Conservation (phyloP, 2,797 vertebrate genomes). For the Zenarchopterus dispar region DNA sequence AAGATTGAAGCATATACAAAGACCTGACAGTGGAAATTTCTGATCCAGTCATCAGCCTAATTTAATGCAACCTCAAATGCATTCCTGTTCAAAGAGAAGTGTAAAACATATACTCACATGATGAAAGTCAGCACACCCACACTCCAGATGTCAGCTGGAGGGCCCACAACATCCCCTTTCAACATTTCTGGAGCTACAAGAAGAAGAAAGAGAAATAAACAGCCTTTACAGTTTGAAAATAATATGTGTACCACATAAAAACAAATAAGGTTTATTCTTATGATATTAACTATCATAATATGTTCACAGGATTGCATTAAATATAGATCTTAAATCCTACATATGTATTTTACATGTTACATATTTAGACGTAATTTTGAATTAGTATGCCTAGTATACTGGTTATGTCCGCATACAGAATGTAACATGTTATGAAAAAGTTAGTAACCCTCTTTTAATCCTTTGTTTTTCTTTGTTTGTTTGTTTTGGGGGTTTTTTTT, state of each 20-base stretch:
- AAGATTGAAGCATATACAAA: too few species aligned
- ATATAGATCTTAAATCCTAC: too few species aligned
- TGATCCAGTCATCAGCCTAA: not conserved
- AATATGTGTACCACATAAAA: not conserved
- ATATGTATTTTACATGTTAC: too few species aligned
- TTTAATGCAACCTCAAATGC: conserved; percentile 1
- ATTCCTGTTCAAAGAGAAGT: conserved; percentile 35
- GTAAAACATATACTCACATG: conserved; percentile 88
- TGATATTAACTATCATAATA: too few species aligned
- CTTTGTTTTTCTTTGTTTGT: too few species aligned
- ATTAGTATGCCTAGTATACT: too few species aligned
- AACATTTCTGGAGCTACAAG: conserved; percentile 94
- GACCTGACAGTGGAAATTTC: too few species aligned
- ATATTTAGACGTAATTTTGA: too few species aligned
- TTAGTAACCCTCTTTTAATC: too few species aligned
- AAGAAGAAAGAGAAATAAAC: conserved; percentile 48
- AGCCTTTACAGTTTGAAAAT: conserved; percentile 1
- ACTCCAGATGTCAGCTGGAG: conserved; percentile 97
- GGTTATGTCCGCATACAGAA: too few species aligned
- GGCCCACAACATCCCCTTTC: conserved; percentile 94
- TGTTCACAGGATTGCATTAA: not conserved
- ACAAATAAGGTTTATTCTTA: not conserved
- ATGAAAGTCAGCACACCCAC: conserved; percentile 92
- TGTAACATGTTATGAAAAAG: too few species aligned
- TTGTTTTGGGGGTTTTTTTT: too few species aligned